A percentile compares a stretch with the other conserved stretches of the same genome.
Conservation (phyloP, 2,888 invertebrate species). For the Linyphia triangularis region DNA sequence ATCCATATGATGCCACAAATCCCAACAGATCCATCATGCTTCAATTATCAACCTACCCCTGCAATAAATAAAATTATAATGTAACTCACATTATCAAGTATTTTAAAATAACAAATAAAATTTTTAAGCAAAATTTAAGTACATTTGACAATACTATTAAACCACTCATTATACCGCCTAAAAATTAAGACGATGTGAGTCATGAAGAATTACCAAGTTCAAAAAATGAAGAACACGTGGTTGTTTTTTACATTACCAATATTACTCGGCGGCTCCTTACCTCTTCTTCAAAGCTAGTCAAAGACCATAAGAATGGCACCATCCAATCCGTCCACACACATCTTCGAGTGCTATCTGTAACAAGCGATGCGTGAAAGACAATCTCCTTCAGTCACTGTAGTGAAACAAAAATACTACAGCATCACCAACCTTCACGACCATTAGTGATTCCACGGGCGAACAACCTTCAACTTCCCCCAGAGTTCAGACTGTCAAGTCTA, state of each 20-base stretch:
- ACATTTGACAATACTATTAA: no score
- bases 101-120: no score
- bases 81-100: no score
- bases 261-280: no score
- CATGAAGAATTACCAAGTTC: no score
- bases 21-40: neutral
- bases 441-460: neutral
- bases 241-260: no score
- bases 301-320: neutral
- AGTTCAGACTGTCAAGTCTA: neutral
- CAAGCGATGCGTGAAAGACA: neutral
- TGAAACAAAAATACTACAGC: neutral
- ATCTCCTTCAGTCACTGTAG: neutral
- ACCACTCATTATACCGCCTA: no score
- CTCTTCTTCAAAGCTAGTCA: neutral
- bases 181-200: no score
- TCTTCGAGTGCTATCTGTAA: neutral
- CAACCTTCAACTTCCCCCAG: conserved; percentile 2
- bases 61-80: neutral
- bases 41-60: neutral
- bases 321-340: neutral
- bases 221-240: no score
- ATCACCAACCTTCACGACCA: neutral
- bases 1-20: neutral
- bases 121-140: no score